Percentiles rank a stretch among this genome's conserved stretches.
Conservation (phyloP, 2,113 vertebrate genomes). For the Sapayoa aenigma region DNA sequence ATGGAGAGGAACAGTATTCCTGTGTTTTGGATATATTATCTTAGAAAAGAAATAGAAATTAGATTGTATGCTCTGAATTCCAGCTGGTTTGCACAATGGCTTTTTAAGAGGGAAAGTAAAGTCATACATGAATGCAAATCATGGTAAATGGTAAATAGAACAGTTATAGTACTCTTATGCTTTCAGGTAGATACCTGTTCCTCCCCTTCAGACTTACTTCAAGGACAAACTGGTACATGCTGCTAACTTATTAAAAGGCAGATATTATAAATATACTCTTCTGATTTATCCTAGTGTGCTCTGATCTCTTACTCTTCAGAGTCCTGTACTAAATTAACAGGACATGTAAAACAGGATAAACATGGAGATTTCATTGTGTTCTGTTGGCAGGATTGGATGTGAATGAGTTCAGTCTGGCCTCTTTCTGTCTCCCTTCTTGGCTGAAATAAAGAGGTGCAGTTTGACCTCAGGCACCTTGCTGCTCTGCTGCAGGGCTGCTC, state of each 20-base stretch:
- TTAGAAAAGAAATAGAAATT: background rate
- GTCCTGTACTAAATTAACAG: background rate
- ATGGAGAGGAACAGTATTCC: background rate
- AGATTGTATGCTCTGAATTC: background rate
- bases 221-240: background rate
- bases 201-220: constrained; percentile 20
- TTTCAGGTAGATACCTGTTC: constrained; percentile 19
- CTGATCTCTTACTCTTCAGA: background rate
- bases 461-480: background rate
- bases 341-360: background rate
- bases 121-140: background rate
- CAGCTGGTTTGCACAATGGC: background rate
- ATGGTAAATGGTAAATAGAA: background rate
- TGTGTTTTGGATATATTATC: background rate
- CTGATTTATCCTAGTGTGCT: background rate
- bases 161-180: background rate
- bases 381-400: background rate
- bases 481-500: background rate
- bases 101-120: background rate
- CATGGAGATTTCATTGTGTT: background rate
- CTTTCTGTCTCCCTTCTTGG: background rate
- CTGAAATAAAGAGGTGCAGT: background rate
- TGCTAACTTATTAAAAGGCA: background rate
- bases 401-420: background rate
- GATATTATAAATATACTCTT: constrained; percentile 11